A percentile compares a stretch with the other conserved stretches of the same genome.
phyloP scores from a whole-genome alignment of 2,888 invertebrate species.

The Dendrolimus pini region DNA sequence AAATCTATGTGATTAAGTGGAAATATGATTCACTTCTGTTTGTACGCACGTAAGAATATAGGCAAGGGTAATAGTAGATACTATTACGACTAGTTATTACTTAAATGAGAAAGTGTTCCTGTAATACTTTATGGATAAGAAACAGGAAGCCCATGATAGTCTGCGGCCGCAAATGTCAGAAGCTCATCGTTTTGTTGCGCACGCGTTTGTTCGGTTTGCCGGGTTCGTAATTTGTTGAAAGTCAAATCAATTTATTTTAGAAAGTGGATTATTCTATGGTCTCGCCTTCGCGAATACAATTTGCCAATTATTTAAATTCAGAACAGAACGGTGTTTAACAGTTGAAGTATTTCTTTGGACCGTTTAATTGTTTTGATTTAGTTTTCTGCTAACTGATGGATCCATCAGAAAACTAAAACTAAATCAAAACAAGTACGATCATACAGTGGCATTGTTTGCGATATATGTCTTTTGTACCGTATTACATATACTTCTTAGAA shows the following conservation, averaged over 20 bases:
- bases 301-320: slow-evolving; percentile 11
- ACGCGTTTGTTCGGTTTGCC: slow-evolving; percentile 23
- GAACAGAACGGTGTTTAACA: background rate
- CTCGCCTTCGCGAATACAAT: slow-evolving; percentile 38
- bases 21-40: too few relatives aligned
- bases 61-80: background rate
- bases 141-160: slow-evolving; percentile 31
- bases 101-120: background rate
- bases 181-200: slow-evolving; percentile 35
- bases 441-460: too few relatives aligned
- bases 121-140: background rate
- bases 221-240: slow-evolving; percentile 61
- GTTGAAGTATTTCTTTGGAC: background rate
- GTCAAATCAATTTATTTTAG: slow-evolving; percentile 71
- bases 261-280: slow-evolving; percentile 53
- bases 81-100: background rate
- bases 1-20: too few relatives aligned
- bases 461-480: too few relatives aligned
- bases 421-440: too few relatives aligned
- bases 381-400: background rate
- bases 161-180: slow-evolving; percentile 36
- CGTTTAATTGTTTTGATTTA: background rate
- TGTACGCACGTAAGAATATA: too few relatives aligned
- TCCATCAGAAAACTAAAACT: too few relatives aligned
- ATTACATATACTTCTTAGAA: too few relatives aligned